phyloP scores from a whole-genome alignment of 2,113 vertebrate genomes.

The Phoxinus phoxinus region DNA sequence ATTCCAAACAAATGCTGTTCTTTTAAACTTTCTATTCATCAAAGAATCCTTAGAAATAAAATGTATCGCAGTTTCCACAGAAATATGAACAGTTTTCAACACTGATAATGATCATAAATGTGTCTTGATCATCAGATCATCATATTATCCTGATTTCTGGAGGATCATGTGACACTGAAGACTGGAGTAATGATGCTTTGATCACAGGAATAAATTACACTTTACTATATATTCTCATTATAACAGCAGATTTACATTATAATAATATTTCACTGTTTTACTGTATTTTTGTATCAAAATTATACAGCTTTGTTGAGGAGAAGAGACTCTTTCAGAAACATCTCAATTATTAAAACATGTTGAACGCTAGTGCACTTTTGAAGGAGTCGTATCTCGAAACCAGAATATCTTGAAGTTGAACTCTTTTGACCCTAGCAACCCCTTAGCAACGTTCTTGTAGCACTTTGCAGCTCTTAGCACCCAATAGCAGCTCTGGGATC shows the following conservation, averaged over 20 bases:
- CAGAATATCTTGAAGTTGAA: background rate
- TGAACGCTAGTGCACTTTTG: background rate
- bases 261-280: background rate
- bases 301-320: background rate
- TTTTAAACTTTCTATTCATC: background rate
- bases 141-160: background rate
- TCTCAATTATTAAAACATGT: no score
- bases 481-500: background rate
- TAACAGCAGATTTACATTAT: background rate
- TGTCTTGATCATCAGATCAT: background rate
- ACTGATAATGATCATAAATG: background rate
- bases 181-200: background rate
- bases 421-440: background rate
- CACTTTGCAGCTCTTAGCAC: background rate
- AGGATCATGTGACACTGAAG: slow-evolving; percentile 3
- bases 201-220: background rate
- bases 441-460: background rate
- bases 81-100: background rate
- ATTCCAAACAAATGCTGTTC: background rate
- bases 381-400: background rate
- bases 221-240: background rate
- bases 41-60: background rate
- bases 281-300: background rate
- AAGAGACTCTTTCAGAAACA: background rate
- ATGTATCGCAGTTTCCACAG: background rate